Base-by-base conservation (phyloP, 2,888 invertebrate species). In the Lobophora halterata region DNA sequence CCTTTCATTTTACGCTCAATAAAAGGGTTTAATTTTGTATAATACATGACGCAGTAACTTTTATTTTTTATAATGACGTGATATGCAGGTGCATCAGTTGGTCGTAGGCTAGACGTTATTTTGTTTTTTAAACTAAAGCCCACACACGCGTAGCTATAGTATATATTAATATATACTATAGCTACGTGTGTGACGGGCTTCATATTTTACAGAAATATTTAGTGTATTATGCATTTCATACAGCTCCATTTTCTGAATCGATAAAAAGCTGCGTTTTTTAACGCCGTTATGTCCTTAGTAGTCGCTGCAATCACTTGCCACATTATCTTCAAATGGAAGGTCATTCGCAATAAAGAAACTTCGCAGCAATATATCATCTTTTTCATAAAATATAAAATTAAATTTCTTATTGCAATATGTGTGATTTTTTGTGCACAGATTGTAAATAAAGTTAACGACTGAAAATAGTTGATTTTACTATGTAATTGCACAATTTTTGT, bases 401-500 rank as follows among this genome's bases (percentile, higher is more conserved):
- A 51, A 59, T 57, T 56, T 57, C 52, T 51, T 52, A 41, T 49
- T 16, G 29, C 29, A n/a, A n/a, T 14, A 14, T 25, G 9, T 35
- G 13, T 21, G 18, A 17, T 13, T 37, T 60, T 64, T 51, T 36
- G 40, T 50, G 33, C 41, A 28, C 40, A 49, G 51, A 58, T 56
- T 61, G 60, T 53, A 65, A 65, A 65, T 66, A 52, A 62, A 54
- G 49, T 54, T 59, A 54, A 55, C 52, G 47, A 60, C 57, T 64
- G 58, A 64, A 70, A 69, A 67, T 68, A 55, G 50, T 55, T 60
- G 49, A 61, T 64, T 67, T 62, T 61, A 58, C 55, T 56, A 47
- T 52, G 64, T 71, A 67, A 71, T 71, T 69, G 52, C 52, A 53
- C 58, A 37, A 38, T 51, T 68, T 66, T 69, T 63, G 46, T 51